phyloP scores from a whole-genome alignment of 2,888 invertebrate genomes.

The Ypsolopha scabrella region DNA sequence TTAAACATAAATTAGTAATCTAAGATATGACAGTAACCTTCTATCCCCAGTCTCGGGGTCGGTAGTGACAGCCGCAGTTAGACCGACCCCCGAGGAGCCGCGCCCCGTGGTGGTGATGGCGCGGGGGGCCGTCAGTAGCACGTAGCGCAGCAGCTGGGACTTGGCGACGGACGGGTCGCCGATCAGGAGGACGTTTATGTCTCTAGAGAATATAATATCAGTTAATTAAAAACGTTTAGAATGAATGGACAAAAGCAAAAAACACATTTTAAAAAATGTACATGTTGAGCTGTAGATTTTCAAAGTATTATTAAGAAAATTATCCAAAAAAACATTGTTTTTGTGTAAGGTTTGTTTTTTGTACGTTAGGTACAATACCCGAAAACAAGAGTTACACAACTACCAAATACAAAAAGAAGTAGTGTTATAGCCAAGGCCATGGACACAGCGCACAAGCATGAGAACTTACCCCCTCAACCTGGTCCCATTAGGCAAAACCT shows the following conservation, averaged over 20 bases:
- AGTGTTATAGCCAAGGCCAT: too few relatives aligned
- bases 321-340: too few relatives aligned
- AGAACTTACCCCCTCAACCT: conserved; percentile 80
- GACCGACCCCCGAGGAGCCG: conserved; percentile 97
- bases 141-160: conserved; percentile 95
- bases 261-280: too few relatives aligned
- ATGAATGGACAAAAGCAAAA: too few relatives aligned
- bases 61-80: conserved; percentile 97
- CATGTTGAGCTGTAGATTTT: too few relatives aligned
- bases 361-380: too few relatives aligned
- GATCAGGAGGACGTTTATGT: conserved; percentile 92
- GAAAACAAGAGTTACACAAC: too few relatives aligned
- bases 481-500: conserved; percentile 91
- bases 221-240: neutral
- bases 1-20: too few relatives aligned
- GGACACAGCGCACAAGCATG: too few relatives aligned
- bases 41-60: conserved; percentile 94
- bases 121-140: conserved; percentile 92
- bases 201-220: conserved; percentile 33
- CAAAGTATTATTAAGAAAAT: too few relatives aligned
- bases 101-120: conserved; percentile 98
- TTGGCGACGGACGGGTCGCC: conserved; percentile 99
- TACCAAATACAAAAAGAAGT: too few relatives aligned
- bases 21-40: conserved; percentile 32
- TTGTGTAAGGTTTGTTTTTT: too few relatives aligned